Conservation (phyloP, 2,797 vertebrate species). For the Avahi laniger region DNA sequence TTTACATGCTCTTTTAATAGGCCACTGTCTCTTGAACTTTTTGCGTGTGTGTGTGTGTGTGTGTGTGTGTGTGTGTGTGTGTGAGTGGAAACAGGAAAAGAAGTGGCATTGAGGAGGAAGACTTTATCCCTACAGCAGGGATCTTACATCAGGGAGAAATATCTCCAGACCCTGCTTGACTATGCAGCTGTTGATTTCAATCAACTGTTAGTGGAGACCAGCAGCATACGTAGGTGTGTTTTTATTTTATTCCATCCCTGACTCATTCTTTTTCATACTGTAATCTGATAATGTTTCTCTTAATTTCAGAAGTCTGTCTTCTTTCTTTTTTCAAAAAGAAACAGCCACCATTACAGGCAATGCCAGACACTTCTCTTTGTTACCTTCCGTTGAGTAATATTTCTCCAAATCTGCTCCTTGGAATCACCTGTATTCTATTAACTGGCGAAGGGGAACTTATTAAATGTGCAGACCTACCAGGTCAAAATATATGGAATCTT, state of each 20-base stretch:
- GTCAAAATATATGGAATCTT: background rate
- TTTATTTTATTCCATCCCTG: background rate
- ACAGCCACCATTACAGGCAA: background rate
- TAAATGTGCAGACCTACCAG: background rate
- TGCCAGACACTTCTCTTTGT: background rate
- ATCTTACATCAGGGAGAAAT: background rate
- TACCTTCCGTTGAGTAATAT: background rate
- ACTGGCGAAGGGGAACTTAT: background rate
- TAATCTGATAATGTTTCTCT: background rate
- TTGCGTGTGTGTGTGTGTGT: too few relatives aligned
- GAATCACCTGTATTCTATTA: background rate
- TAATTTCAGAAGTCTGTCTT: background rate
- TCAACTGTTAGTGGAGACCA: background rate
- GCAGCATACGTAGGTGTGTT: background rate
- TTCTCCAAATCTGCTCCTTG: constrained; percentile 33
- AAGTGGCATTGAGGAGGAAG: background rate
- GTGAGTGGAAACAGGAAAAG: background rate
- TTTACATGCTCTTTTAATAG: background rate
- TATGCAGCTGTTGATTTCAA: background rate
- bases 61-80: background rate
- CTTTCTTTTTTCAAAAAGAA: background rate
- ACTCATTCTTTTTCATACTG: background rate
- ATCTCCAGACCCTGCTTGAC: background rate
- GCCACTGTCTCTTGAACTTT: background rate
- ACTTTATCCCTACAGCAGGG: background rate